phyloP scores from a whole-genome alignment of 2,888 invertebrate genomes.

The Chalcis sispes region DNA sequence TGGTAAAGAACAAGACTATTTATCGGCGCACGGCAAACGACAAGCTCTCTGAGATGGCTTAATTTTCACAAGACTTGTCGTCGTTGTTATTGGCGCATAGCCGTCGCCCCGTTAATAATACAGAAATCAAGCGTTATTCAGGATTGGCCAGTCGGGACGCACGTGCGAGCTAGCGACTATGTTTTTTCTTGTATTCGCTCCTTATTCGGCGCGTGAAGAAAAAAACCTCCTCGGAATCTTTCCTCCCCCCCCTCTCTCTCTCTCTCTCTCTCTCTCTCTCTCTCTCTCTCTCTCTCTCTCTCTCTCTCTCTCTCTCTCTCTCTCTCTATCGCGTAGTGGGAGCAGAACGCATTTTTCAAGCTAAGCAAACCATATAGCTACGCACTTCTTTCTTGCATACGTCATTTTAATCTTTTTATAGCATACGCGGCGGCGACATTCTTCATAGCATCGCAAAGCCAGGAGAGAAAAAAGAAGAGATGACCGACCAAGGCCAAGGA shows the following conservation, averaged over 20 bases:
- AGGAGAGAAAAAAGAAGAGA: background rate
- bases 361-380: background rate
- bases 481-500: background rate
- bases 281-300: too few species aligned
- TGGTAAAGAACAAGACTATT: conserved; percentile 1
- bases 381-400: background rate
- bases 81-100: background rate
- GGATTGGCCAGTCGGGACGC: conserved; percentile 29
- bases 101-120: conserved; percentile 35
- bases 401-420: conserved; percentile 22
- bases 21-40: background rate
- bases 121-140: conserved; percentile 30
- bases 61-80: conserved; percentile 45
- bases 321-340: background rate
- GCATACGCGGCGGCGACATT: conserved; percentile 18
- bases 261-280: background rate
- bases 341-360: conserved; percentile 18
- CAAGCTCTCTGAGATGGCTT: conserved; percentile 42
- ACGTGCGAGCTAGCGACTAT: background rate
- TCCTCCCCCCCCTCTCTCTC: background rate
- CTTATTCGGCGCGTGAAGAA: background rate
- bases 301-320: too few species aligned
- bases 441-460: background rate
- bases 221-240: conserved; percentile 19
- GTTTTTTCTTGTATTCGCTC: background rate